Conservation (phyloP, 2,888 invertebrate species). For the Leptopilina drosophilae region DNA sequence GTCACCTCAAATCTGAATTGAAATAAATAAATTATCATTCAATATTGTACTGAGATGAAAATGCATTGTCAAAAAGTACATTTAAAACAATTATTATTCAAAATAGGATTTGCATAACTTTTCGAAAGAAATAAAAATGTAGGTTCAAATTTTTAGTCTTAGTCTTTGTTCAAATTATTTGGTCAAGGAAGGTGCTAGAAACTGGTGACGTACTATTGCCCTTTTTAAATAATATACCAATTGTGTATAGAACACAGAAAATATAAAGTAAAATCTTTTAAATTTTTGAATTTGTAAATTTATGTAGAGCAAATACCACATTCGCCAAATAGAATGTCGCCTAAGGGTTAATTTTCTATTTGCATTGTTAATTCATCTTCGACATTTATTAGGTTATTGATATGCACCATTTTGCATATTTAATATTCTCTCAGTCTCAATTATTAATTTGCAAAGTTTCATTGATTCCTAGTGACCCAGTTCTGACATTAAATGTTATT, state of each 20-base stretch:
- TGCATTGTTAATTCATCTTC: conserved; percentile 14
- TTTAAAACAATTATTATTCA: too few relatives aligned
- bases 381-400: conserved; percentile 10
- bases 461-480: background rate
- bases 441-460: conserved; percentile 7
- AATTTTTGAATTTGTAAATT: background rate
- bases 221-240: background rate
- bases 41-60: too few relatives aligned
- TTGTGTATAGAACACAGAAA: background rate
- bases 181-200: background rate
- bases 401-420: conserved; percentile 4
- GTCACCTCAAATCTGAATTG: too few relatives aligned
- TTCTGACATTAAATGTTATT: background rate
- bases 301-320: background rate
- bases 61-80: too few relatives aligned
- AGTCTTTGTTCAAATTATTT: too few relatives aligned
- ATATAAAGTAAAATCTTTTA: background rate
- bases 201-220: background rate
- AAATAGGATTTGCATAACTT: too few relatives aligned
- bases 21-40: too few relatives aligned
- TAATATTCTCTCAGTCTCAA: background rate
- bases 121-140: too few relatives aligned
- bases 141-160: too few relatives aligned
- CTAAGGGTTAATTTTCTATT: background rate
- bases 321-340: background rate